A percentile compares a stretch with the other conserved stretches of the same genome.
These are phyloP conservation scores for Eremophila alpestris DNA, from an alignment of 2,797 vertebrate genomes.

Conservation along the genomic window DNA sequence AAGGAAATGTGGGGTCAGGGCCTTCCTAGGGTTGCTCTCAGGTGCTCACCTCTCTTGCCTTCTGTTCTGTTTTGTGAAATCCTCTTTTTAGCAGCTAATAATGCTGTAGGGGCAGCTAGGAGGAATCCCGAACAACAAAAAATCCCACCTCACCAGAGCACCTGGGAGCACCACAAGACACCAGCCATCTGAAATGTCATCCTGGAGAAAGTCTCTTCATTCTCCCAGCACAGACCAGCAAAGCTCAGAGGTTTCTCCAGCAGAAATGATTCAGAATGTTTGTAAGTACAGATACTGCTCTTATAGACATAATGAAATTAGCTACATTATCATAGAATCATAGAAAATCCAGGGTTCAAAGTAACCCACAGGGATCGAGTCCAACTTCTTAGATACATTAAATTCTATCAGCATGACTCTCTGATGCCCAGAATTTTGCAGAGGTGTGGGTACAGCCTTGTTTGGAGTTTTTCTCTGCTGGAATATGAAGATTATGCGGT, in stretches of 20 bases:
- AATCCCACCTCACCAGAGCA: background rate
- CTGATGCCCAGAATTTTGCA: background rate
- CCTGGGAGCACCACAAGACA: background rate
- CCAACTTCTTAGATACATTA: background rate
- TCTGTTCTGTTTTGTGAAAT: background rate
- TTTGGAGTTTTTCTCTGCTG: background rate
- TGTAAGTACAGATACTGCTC: background rate
- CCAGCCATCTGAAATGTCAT: background rate
- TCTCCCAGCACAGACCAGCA: background rate
- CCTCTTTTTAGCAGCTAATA: background rate
- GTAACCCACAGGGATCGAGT: rapidly evolving
- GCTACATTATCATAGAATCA: background rate
- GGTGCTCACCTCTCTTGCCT: background rate
- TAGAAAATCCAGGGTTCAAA: background rate
- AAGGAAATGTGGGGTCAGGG: background rate
- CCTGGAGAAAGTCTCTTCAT: background rate
- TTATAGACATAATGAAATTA: background rate
- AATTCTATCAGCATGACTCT: rapidly evolving
- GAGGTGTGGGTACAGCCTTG: background rate
- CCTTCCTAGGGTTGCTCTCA: background rate
- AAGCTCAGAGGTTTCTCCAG: background rate
- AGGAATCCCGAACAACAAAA: background rate
- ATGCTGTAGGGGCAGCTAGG: background rate
- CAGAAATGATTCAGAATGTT: background rate
- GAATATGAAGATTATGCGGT: background rate